These are phyloP conservation scores for Eupithecia subumbrata DNA, from an alignment of 2,888 invertebrate genomes.

Conservation along the genomic window DNA sequence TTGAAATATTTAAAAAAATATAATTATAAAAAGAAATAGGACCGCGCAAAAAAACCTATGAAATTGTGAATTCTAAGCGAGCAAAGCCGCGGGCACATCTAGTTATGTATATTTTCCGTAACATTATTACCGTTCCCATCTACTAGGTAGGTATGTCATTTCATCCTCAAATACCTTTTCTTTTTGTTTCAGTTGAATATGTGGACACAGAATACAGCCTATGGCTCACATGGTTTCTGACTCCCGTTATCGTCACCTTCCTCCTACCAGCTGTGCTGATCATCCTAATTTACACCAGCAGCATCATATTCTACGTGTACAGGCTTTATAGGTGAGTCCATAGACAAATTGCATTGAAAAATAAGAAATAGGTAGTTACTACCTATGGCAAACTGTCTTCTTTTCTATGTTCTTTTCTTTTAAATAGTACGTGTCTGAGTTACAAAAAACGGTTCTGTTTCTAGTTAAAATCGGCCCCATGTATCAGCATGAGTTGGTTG, in stretches of 20 bases:
- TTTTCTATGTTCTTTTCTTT: too few relatives aligned
- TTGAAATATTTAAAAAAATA: too few relatives aligned
- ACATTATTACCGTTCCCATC: background rate
- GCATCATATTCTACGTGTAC: conserved; percentile 93
- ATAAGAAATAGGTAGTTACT: background rate
- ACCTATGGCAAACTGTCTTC: too few relatives aligned
- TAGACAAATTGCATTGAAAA: background rate
- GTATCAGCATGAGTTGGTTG: too few relatives aligned
- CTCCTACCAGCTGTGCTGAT: conserved; percentile 92
- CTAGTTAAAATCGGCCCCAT: too few relatives aligned
- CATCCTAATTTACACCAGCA: conserved; percentile 91
- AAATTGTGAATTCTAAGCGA: background rate
- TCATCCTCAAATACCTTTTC: background rate
- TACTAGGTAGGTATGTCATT: background rate
- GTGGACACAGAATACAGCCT: conserved; percentile 93
- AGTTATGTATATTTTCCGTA: too few relatives aligned
- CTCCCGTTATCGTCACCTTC: conserved; percentile 93
- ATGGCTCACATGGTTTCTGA: conserved; percentile 93
- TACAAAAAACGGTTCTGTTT: too few relatives aligned
- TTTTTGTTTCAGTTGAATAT: conserved; percentile 86
- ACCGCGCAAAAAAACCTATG: background rate
- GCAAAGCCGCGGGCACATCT: background rate
- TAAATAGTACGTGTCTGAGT: too few relatives aligned
- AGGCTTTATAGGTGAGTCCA: conserved; percentile 89
- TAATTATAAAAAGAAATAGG: too few relatives aligned